Conservation (phyloP, 2,797 vertebrate species). For the Danio tinwini region DNA sequence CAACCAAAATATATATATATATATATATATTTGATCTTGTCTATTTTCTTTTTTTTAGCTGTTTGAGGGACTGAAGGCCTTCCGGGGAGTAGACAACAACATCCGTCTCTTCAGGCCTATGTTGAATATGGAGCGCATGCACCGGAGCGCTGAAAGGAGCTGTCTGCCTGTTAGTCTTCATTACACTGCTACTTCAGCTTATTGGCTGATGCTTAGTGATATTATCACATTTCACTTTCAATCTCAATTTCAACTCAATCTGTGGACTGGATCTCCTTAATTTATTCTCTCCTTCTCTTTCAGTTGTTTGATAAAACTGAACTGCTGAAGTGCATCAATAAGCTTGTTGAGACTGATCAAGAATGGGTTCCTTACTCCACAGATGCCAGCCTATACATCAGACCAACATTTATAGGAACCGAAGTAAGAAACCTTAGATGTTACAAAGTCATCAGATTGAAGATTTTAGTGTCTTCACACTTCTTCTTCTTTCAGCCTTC, state of each 20-base stretch:
- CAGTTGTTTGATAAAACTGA: slow-evolving; percentile 85
- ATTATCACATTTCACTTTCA: slow-evolving; percentile 6
- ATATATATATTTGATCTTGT: neutral
- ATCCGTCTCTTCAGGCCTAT: slow-evolving; percentile 89
- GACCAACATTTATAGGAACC: slow-evolving; percentile 85
- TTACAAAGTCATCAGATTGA: neutral
- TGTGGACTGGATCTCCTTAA: neutral
- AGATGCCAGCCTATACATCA: slow-evolving; percentile 86
- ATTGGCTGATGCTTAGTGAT: neutral
- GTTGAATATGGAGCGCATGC: slow-evolving; percentile 92
- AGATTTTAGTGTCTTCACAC: neutral
- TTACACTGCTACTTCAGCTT: slow-evolving; percentile 1
- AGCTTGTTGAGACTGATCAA: slow-evolving; percentile 85
- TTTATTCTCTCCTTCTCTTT: slow-evolving; percentile 15
- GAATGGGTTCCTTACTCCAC: slow-evolving; percentile 86
- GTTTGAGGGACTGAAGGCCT: slow-evolving; percentile 94
- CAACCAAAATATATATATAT: no score
- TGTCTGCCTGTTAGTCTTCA: slow-evolving; percentile 83
- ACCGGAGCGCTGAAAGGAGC: slow-evolving; percentile 78
- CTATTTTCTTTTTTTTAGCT: slow-evolving; percentile 70
- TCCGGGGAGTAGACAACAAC: slow-evolving; percentile 79
- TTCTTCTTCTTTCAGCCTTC: slow-evolving; percentile 75
- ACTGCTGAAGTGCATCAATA: slow-evolving; percentile 85
- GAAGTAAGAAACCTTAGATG: slow-evolving; percentile 76
- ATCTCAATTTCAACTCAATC: no score